Percentiles rank a stretch among this genome's conserved stretches.
Conservation (phyloP, 2,888 invertebrate species). For the Pterobdella sp. region DNA sequence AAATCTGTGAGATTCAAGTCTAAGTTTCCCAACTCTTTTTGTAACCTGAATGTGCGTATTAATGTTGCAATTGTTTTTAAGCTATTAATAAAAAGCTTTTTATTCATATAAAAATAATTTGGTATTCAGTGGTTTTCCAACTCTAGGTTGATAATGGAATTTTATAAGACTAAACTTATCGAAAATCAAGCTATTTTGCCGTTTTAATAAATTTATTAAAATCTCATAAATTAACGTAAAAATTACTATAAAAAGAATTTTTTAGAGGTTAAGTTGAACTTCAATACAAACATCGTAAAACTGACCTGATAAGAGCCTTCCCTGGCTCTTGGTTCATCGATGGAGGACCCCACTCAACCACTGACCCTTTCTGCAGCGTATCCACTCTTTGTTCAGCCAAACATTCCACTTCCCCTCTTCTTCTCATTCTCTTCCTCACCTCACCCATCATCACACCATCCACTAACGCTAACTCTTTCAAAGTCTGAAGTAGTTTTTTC, state of each 20-base stretch:
- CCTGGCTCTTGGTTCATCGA: background rate
- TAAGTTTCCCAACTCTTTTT: background rate
- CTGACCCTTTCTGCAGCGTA: background rate
- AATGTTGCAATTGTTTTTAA: background rate
- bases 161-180: no score
- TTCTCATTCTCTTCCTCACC: conserved; percentile 2
- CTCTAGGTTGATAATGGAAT: no score
- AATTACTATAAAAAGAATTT: no score
- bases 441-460: background rate
- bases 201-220: no score
- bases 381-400: background rate
- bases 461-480: background rate
- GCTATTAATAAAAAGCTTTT: no score
- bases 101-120: no score
- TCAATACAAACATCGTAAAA: no score
- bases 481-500: background rate
- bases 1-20: background rate
- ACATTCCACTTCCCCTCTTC: background rate
- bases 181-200: no score
- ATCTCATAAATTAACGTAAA: no score
- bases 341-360: background rate
- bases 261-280: no score
- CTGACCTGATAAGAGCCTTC: background rate
- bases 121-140: no score
- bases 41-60: background rate